Conservation (phyloP, 2,888 invertebrate genomes). For the Synergus itoensis region DNA sequence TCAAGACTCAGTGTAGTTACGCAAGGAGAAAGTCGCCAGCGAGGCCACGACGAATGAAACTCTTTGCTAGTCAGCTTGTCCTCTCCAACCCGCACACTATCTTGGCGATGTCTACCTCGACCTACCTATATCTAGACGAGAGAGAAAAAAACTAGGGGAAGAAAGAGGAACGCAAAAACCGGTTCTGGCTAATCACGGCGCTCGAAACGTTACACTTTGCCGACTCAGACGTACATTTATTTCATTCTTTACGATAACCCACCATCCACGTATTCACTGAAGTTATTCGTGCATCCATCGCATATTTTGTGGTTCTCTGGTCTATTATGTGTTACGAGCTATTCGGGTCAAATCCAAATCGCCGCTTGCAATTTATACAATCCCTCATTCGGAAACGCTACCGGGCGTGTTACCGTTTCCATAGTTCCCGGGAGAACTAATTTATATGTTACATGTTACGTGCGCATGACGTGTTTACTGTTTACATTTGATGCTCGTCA, state of each 20-base stretch:
- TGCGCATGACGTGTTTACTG: neutral
- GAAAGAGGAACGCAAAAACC: conserved; percentile 59
- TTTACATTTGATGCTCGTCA: neutral
- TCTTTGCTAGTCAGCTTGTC: conserved; percentile 14
- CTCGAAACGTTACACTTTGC: conserved; percentile 67
- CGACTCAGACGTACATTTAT: conserved; percentile 56
- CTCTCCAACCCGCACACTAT: conserved; percentile 41
- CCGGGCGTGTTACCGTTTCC: conserved; percentile 1
- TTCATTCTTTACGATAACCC: conserved; percentile 48
- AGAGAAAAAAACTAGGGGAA: conserved; percentile 46
- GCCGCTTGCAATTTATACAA: neutral
- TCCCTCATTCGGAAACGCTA: neutral
- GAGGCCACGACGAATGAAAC: conserved; percentile 52
- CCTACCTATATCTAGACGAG: conserved; percentile 44
- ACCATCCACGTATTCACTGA: conserved; percentile 10
- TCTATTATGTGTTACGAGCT: conserved; percentile 48
- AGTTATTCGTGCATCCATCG: conserved; percentile 51
- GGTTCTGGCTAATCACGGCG: conserved; percentile 72
- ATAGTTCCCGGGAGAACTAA: neutral
- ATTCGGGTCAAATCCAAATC: conserved; percentile 53
- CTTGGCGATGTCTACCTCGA: conserved; percentile 44
- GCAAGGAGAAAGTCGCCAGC: conserved; percentile 65
- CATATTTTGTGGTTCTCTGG: conserved; percentile 24
- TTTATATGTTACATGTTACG: conserved; percentile 6
- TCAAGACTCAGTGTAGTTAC: conserved; percentile 55